These are phyloP conservation scores for Glossosoma conforme DNA, from an alignment of 1,140 invertebrate species.

Conservation along the genomic window DNA sequence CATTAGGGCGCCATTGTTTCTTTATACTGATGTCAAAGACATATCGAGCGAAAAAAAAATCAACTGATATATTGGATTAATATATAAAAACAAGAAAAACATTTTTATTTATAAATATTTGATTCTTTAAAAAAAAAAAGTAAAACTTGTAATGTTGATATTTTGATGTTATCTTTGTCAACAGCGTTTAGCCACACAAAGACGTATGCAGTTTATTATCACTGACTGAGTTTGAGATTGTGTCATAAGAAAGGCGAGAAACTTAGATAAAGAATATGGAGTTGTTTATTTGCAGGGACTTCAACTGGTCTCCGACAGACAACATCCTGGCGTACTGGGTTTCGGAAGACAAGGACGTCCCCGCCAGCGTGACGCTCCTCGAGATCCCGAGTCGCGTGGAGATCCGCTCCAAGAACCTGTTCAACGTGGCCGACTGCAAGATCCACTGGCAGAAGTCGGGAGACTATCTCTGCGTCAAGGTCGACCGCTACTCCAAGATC, in stretches of 20 bases:
- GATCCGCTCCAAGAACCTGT: conserved; percentile 93
- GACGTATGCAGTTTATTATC: no score
- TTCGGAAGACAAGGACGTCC: conserved; percentile 92
- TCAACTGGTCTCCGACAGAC: conserved; percentile 96
- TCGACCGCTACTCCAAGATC: conserved; percentile 94
- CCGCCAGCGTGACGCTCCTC: conserved; percentile 76
- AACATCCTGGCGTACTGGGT: conserved; percentile 98
- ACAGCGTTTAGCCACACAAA: no score
- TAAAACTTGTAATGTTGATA: no score
- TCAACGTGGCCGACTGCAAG: conserved; percentile 97
- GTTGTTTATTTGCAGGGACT: conserved; percentile 59
- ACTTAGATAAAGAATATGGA: conserved; percentile 1
- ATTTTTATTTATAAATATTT: no score
- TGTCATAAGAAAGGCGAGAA: background rate
- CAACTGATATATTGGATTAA: no score
- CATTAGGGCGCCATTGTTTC: no score
- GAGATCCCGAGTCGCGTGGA: conserved; percentile 86
- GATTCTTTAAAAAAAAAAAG: no score
- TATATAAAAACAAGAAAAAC: no score
- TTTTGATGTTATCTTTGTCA: background rate
- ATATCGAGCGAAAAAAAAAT: no score
- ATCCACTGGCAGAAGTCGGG: conserved; percentile 99
- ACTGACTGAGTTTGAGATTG: no score
- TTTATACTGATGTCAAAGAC: no score
- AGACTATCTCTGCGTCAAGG: conserved; percentile 96